phyloP scores from a whole-genome alignment of 2,888 invertebrate genomes.

The Xanthostigma xanthostigma region DNA sequence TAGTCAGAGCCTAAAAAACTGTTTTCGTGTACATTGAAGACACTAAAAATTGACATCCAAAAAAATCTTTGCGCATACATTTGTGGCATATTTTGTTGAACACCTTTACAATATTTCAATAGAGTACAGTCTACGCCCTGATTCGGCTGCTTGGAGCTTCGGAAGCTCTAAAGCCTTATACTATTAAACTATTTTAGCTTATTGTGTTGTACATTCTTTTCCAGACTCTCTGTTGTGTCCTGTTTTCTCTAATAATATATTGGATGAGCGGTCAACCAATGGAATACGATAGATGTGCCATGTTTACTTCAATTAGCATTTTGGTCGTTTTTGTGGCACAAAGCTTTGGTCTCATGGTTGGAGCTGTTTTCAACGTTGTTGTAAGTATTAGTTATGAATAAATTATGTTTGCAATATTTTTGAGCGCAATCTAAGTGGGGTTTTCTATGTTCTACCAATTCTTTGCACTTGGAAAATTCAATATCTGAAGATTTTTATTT shows the following conservation, averaged over 20 bases:
- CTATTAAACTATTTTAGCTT: too few relatives aligned
- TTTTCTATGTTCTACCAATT: too few relatives aligned
- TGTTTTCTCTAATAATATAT: constrained; percentile 66
- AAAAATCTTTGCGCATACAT: too few relatives aligned
- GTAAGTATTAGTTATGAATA: constrained; percentile 35
- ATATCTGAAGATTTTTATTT: neutral
- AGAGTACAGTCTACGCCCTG: too few relatives aligned
- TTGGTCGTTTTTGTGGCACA: constrained; percentile 81
- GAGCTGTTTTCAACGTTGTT: constrained; percentile 73
- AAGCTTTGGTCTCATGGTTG: constrained; percentile 82
- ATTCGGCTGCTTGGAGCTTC: too few relatives aligned
- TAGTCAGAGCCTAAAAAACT: neutral
- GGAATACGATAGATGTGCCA: constrained; percentile 60
- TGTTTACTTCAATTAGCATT: constrained; percentile 73
- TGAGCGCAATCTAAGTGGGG: too few relatives aligned
- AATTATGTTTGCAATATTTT: constrained; percentile 15
- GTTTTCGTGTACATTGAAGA: neutral
- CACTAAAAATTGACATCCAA: neutral
- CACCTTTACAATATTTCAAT: too few relatives aligned
- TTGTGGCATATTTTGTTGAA: too few relatives aligned
- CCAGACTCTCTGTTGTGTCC: constrained; percentile 48
- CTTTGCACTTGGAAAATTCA: neutral
- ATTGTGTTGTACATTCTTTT: constrained; percentile 14
- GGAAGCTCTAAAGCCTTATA: too few relatives aligned
- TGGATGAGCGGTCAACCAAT: constrained; percentile 81